phyloP scores from a whole-genome alignment of 2,113 vertebrate species.

The Pycnonotus jocosus region DNA sequence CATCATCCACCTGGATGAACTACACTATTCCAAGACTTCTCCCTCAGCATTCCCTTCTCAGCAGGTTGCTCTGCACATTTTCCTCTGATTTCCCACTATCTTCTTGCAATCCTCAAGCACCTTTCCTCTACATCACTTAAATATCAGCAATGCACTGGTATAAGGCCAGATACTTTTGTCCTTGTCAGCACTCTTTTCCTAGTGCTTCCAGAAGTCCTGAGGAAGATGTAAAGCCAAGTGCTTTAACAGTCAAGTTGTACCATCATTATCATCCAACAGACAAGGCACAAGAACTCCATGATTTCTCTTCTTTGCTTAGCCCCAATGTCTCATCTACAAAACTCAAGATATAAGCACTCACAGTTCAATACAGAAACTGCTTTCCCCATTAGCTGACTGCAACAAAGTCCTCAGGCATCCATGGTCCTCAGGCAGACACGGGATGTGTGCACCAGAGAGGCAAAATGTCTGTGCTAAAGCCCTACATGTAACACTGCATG shows the following conservation, averaged over 20 bases:
- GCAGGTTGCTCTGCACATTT: not conserved
- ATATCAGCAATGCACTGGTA: not conserved
- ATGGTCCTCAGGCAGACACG: not conserved
- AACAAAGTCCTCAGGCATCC: not conserved
- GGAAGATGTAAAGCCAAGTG: not conserved
- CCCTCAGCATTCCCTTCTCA: not conserved
- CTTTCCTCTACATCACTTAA: not conserved
- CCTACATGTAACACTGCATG: not conserved
- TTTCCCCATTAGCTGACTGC: not conserved
- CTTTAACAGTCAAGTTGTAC: fast-evolving
- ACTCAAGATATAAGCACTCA: not conserved
- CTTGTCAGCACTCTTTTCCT: not conserved
- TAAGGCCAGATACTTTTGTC: not conserved
- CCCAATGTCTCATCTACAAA: not conserved
- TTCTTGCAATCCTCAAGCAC: not conserved
- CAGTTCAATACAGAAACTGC: not conserved
- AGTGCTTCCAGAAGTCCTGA: not conserved
- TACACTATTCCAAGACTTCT: not conserved
- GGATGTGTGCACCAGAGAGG: not conserved
- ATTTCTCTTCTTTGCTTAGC: not conserved
- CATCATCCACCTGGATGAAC: not conserved
- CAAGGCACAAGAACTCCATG: not conserved
- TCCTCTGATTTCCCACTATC: not conserved
- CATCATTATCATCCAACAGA: not conserved
- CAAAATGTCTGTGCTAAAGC: not conserved